Base-by-base conservation (phyloP, 2,888 invertebrate species). In the Tetragonula carbonaria region DNA sequence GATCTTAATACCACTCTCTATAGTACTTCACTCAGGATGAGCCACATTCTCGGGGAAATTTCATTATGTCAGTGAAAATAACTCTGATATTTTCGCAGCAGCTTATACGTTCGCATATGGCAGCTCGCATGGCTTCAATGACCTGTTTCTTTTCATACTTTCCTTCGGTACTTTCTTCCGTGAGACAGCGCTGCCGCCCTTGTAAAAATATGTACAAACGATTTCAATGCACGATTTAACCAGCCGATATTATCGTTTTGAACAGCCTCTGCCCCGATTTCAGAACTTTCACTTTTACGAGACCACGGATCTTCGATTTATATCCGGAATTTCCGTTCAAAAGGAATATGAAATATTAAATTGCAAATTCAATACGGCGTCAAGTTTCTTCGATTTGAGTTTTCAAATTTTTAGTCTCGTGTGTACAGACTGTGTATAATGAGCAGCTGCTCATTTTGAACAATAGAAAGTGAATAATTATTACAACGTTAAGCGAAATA, bases 61-160 rank as follows among this genome's bases (percentile, higher is more conserved):
- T 45, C 73, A 74, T 84, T 84, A 63, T 80, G 71, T 84, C 85
- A 85, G 73, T 68, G 65, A 62, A 67, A 53, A 74, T 70, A 78
- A 78, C 76, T 45, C 73, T 53, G 81, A 79, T 73, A 79, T 85
- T 82, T 84, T 85, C 89, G 85, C 80, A 18, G 76, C 88, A 18
- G 79, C 87, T 86, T 88, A 80, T 82, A 80, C 51, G 63, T 74
- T 66, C 76, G 78, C 45, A 84, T 70, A 65, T 68, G 84, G 28
- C 65, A 72, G 73, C 66, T 73, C 67, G 86, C 84, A 86, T 72
- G 90, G 86, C 87, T 90, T 90, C 91, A 28, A 74, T 86, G 90
- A 83, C 90, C 91, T 68, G 82, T 68, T 88, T 90, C 77, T 82
- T 28, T 71, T 63, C 14, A 65, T 88, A 86, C 91, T 91, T 91